phyloP scores from a whole-genome alignment of 2,888 invertebrate species.

The Lithophane leautieri region DNA sequence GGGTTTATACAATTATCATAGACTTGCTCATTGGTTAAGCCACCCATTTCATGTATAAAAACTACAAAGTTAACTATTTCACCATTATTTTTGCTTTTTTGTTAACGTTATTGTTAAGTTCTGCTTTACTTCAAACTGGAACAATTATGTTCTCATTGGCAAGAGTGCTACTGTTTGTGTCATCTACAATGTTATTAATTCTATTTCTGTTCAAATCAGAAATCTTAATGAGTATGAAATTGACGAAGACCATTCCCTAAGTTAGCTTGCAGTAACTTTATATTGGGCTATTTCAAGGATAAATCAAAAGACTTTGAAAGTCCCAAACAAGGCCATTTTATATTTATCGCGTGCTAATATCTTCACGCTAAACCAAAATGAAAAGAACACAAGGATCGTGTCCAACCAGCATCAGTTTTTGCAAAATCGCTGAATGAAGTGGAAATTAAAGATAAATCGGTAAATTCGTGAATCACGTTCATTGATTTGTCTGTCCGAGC shows the following conservation, averaged over 20 bases:
- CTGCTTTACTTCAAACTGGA: background rate
- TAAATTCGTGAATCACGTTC: conserved; percentile 57
- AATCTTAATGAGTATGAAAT: background rate
- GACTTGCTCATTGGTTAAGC: background rate
- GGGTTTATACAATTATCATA: background rate
- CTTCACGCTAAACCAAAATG: conserved; percentile 20
- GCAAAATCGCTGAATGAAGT: conserved; percentile 56
- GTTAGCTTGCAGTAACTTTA: background rate
- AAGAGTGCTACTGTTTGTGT: background rate
- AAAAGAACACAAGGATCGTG: conserved; percentile 53
- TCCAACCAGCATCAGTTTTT: conserved; percentile 47
- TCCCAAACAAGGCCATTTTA: background rate
- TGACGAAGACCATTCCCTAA: background rate
- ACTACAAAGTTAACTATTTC: background rate
- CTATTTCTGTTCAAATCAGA: background rate
- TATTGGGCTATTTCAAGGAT: too few relatives aligned
- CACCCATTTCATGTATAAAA: background rate
- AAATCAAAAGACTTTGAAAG: background rate
- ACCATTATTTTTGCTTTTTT: background rate
- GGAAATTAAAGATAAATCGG: conserved; percentile 49
- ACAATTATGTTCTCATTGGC: background rate
- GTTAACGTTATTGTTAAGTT: background rate
- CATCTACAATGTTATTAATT: background rate
- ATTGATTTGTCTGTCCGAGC: conserved; percentile 40
- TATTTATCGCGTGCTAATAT: conserved; percentile 25